A percentile compares a stretch with the other conserved stretches of the same genome.
Evolutionary conservation across 2,888 invertebrate genomes (phyloP).

Genomic region (Zaprionus obscuricornis): DNA sequence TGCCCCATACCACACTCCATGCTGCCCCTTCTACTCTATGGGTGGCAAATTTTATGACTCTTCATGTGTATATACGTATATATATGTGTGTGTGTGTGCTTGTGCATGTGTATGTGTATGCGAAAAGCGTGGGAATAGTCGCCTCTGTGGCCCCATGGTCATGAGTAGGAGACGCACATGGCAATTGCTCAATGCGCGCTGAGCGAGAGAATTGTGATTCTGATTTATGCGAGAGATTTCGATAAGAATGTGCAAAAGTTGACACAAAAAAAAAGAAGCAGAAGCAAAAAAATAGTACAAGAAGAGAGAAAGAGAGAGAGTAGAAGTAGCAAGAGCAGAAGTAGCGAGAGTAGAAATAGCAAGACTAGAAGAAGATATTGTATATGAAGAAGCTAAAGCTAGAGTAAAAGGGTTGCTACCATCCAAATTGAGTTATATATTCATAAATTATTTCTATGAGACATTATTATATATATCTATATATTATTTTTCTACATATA

Average conservation of each 20-base stretch:
- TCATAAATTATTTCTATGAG: too few relatives aligned
- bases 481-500: too few relatives aligned
- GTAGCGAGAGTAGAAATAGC: too few relatives aligned
- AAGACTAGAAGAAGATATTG: too few relatives aligned
- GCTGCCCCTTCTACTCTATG: conserved; percentile 5
- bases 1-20: neutral
- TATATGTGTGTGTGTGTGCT: neutral
- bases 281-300: too few relatives aligned
- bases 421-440: too few relatives aligned
- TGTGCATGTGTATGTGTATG: conserved; percentile 12
- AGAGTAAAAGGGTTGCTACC: too few relatives aligned
- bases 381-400: too few relatives aligned
- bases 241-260: conserved; percentile 58
- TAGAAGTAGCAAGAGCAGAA: too few relatives aligned
- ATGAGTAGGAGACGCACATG: conserved; percentile 18
- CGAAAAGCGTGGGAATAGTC: conserved; percentile 69
- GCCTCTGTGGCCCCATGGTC: conserved; percentile 38
- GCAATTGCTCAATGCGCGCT: conserved; percentile 30
- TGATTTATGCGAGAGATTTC: conserved; percentile 67
- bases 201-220: conserved; percentile 42
- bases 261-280: conserved; percentile 11
- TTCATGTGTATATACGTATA: conserved; percentile 2
- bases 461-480: too few relatives aligned
- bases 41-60: conserved; percentile 55
- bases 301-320: too few relatives aligned